Evolutionary conservation across 2,113 vertebrate genomes (phyloP).

Genomic region (Odontesthes bonariensis): DNA sequence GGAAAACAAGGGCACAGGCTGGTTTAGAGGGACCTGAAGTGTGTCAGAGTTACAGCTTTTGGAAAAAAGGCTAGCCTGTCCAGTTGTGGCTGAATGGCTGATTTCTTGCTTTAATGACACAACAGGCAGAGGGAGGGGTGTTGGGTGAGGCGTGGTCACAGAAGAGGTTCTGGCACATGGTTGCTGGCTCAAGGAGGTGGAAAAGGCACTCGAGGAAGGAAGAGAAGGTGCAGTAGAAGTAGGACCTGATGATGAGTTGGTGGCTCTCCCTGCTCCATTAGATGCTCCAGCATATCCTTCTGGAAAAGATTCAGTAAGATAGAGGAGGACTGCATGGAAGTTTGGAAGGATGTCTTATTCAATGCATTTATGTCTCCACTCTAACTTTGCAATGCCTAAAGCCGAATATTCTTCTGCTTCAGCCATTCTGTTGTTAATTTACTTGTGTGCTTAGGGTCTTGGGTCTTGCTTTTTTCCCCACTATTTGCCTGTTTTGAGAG

Average conservation of each 20-base stretch:
- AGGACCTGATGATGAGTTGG: neutral
- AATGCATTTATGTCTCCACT: too few relatives aligned
- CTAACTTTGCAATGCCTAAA: too few relatives aligned
- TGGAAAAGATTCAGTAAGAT: slow-evolving; percentile 36
- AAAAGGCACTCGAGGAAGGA: neutral
- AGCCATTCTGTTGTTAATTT: too few relatives aligned
- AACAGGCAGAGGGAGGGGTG: neutral
- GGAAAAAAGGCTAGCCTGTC: neutral
- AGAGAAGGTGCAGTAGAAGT: slow-evolving; percentile 17
- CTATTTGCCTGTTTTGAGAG: too few relatives aligned
- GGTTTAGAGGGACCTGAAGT: neutral
- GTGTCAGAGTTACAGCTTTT: neutral
- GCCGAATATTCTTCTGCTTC: too few relatives aligned
- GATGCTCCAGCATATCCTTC: slow-evolving; percentile 39
- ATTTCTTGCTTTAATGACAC: slow-evolving; percentile 31
- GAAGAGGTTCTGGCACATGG: neutral
- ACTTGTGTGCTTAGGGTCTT: too few relatives aligned
- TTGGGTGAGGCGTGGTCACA: neutral
- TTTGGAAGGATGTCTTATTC: too few relatives aligned
- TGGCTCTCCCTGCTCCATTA: neutral
- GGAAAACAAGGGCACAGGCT: neutral
- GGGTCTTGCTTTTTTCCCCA: too few relatives aligned
- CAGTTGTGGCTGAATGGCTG: neutral
- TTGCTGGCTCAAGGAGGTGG: slow-evolving; percentile 8
- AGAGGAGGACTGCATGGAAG: neutral